Percentiles rank a stretch among this genome's conserved stretches.
Conservation (phyloP, 2,797 vertebrate genomes). For the Micropoecilia bifurca region DNA sequence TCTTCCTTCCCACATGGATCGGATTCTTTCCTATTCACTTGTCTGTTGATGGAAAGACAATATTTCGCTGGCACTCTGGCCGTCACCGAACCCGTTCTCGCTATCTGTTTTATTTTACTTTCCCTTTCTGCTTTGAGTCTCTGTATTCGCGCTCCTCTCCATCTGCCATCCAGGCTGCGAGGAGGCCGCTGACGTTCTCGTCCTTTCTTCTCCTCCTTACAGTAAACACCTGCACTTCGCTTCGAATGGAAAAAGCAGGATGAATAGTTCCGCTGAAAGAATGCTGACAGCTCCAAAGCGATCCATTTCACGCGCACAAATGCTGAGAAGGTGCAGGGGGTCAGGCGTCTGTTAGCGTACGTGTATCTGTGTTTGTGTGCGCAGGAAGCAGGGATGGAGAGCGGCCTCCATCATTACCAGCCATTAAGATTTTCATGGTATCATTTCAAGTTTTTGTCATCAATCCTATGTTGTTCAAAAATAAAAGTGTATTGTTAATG, state of each 20-base stretch:
- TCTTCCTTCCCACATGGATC: constrained; percentile 37
- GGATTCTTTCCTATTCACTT: constrained; percentile 24
- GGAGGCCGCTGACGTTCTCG: constrained; percentile 58
- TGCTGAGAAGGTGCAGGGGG: constrained; percentile 16
- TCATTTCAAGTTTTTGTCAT: constrained; percentile 19
- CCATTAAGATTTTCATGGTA: constrained; percentile 27
- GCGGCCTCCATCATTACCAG: constrained; percentile 45
- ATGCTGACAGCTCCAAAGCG: constrained; percentile 62
- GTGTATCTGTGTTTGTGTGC: constrained; percentile 4
- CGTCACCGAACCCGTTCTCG: constrained; percentile 9
- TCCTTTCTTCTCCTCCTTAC: constrained; percentile 56
- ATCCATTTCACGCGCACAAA: constrained; percentile 64
- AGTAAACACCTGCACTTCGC: constrained; percentile 74
- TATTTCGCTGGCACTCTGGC: constrained; percentile 22
- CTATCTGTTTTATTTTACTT: constrained; percentile 36
- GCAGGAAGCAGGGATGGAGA: constrained; percentile 42
- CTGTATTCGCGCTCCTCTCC: constrained; percentile 47
- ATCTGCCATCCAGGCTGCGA: constrained; percentile 68
- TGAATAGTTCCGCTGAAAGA: constrained; percentile 69
- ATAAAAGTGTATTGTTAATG: constrained; percentile 15
- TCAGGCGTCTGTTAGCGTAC: not conserved
- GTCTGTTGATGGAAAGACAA: constrained; percentile 25
- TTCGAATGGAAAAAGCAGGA: constrained; percentile 45
- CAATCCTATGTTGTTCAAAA: constrained; percentile 20
- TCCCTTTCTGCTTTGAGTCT: constrained; percentile 11